Conservation (phyloP, 1,140 invertebrate genomes). For the Copidosoma floridanum region DNA sequence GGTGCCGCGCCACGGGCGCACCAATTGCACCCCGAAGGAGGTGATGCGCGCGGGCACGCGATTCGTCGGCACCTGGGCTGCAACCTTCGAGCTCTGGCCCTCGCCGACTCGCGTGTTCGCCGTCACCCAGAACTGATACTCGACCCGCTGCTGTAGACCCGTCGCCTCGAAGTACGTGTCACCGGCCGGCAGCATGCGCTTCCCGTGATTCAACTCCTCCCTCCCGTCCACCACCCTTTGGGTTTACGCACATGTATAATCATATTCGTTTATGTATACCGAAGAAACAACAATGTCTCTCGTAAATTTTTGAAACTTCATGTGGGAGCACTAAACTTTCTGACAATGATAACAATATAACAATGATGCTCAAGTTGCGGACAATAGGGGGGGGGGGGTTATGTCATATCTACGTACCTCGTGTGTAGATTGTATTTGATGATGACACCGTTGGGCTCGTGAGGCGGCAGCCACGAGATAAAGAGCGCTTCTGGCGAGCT, state of each 20-base stretch:
- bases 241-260: conserved; percentile 1
- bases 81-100: conserved; percentile 69
- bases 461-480: conserved; percentile 77
- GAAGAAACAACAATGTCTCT: background rate
- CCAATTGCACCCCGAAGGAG: conserved; percentile 66
- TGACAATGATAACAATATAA: too few species aligned
- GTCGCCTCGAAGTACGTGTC: conserved; percentile 67
- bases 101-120: conserved; percentile 74
- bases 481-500: conserved; percentile 72
- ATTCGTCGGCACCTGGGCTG: conserved; percentile 63
- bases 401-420: conserved; percentile 53
- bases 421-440: conserved; percentile 79
- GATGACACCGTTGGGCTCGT: conserved; percentile 75
- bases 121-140: conserved; percentile 81
- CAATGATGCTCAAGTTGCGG: too few species aligned
- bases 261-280: background rate
- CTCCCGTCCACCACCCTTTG: conserved; percentile 64
- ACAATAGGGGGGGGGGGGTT: too few species aligned
- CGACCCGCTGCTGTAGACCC: conserved; percentile 70
- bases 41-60: conserved; percentile 68
- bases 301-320: too few species aligned
- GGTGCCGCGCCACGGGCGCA: conserved; percentile 66
- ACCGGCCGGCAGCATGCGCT: conserved; percentile 63
- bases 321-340: too few species aligned
- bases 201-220: conserved; percentile 68